Evolutionary conservation across 2,888 invertebrate genomes (phyloP).

Genomic region (Strigamia crassipes): DNA sequence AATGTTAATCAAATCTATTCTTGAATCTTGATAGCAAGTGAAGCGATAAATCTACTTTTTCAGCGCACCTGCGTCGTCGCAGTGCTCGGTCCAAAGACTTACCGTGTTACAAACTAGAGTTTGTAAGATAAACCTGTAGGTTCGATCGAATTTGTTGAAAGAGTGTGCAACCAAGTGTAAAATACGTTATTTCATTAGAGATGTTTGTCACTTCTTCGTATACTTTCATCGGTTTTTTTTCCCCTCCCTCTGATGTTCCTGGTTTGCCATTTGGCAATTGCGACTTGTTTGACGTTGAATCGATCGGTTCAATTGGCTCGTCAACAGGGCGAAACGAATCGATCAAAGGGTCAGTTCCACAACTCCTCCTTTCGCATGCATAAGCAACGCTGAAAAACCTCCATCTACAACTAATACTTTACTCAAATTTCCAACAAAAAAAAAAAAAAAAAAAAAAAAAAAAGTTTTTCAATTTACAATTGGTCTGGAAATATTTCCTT

Average conservation of each 20-base stretch:
- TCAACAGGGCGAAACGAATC: conserved; percentile 37
- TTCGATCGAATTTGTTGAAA: conserved; percentile 34
- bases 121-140: conserved; percentile 14
- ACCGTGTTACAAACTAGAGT: neutral
- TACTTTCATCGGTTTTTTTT: conserved; percentile 18
- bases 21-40: conserved; percentile 2
- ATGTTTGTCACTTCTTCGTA: conserved; percentile 32
- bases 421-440: neutral
- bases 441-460: neutral
- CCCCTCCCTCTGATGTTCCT: neutral
- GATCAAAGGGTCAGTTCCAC: conserved; percentile 37
- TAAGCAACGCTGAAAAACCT: conserved; percentile 14
- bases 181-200: conserved; percentile 40
- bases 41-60: conserved; percentile 8
- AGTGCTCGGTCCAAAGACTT: neutral
- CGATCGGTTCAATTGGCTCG: conserved; percentile 39
- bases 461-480: conserved; percentile 32
- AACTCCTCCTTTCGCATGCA: conserved; percentile 28
- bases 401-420: conserved; percentile 1
- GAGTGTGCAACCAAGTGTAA: conserved; percentile 17
- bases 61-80: neutral
- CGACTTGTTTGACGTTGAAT: conserved; percentile 37
- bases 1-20: conserved; percentile 16
- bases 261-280: conserved; percentile 40
- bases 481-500: neutral